Evolutionary conservation across 2,113 vertebrate genomes (phyloP).

Genomic region (Orthonyx spaldingii): DNA sequence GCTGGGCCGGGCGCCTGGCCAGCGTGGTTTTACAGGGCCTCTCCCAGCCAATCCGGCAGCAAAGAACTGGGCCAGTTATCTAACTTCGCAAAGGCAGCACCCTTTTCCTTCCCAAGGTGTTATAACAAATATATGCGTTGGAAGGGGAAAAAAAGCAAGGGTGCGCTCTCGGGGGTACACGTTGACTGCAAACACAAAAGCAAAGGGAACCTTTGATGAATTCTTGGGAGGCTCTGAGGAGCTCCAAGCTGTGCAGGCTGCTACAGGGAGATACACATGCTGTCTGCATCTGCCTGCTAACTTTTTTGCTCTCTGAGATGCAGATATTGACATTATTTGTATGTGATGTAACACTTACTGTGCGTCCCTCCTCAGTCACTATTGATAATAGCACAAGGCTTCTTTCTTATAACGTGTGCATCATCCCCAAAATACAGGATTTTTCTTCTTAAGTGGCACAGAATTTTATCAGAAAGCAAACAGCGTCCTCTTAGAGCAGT

Average conservation of each 20-base stretch:
- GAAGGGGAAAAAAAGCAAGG: neutral
- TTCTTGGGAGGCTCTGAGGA: neutral
- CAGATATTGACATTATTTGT: neutral
- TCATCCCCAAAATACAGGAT: neutral
- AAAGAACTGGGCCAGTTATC: slow-evolving; percentile 72
- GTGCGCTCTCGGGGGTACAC: accelerated
- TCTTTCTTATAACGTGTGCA: neutral
- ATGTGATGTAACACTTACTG: neutral
- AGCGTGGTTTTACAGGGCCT: slow-evolving; percentile 56
- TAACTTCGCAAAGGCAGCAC: slow-evolving; percentile 71
- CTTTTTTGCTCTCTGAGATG: neutral
- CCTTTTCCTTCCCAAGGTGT: slow-evolving; percentile 51
- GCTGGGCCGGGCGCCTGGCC: slow-evolving; percentile 63
- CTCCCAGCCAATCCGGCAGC: slow-evolving; percentile 65
- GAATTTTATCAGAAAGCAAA: neutral
- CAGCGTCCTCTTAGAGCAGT: neutral
- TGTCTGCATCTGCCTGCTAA: neutral
- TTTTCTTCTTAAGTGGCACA: neutral
- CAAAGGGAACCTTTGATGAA: neutral
- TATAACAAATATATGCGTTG: neutral
- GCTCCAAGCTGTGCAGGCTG: neutral
- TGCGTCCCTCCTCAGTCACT: neutral
- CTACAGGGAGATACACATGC: neutral
- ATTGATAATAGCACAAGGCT: neutral
- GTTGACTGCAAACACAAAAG: accelerated